Evolutionary conservation across 2,113 vertebrate genomes (phyloP).

Genomic region (Pygoscelis adeliae): DNA sequence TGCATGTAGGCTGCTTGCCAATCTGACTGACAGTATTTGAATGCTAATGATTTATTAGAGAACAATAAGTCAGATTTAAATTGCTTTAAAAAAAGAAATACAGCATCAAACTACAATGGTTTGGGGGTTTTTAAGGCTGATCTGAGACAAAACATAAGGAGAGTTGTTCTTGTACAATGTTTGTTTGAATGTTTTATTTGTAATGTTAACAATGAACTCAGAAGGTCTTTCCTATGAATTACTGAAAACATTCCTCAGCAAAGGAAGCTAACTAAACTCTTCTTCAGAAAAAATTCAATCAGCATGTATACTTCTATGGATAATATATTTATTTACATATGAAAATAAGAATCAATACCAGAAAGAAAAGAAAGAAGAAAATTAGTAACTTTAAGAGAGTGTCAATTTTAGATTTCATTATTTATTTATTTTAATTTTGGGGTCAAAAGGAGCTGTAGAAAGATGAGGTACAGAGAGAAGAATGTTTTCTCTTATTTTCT

Average conservation of each 20-base stretch:
- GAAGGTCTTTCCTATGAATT: background rate
- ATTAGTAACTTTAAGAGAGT: background rate
- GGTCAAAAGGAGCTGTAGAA: background rate
- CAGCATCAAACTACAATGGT: background rate
- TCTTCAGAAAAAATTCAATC: background rate
- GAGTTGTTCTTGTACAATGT: background rate
- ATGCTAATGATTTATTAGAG: background rate
- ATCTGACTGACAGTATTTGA: background rate
- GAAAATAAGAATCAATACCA: background rate
- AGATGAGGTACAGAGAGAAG: background rate
- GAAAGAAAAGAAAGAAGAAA: background rate
- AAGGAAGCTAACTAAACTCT: background rate
- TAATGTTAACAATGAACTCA: background rate
- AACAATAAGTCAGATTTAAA: background rate
- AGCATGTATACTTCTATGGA: background rate
- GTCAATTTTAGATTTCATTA: background rate
- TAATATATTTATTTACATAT: background rate
- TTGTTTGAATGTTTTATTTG: background rate
- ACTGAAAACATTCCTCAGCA: background rate
- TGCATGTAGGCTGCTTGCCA: background rate
- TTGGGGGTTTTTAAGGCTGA: background rate
- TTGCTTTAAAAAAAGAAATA: background rate
- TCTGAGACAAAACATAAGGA: background rate
- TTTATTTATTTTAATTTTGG: background rate
- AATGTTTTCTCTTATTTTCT: background rate